Evolutionary conservation across 2,888 invertebrate genomes (phyloP).

Genomic region (Nemoura dubitans): DNA sequence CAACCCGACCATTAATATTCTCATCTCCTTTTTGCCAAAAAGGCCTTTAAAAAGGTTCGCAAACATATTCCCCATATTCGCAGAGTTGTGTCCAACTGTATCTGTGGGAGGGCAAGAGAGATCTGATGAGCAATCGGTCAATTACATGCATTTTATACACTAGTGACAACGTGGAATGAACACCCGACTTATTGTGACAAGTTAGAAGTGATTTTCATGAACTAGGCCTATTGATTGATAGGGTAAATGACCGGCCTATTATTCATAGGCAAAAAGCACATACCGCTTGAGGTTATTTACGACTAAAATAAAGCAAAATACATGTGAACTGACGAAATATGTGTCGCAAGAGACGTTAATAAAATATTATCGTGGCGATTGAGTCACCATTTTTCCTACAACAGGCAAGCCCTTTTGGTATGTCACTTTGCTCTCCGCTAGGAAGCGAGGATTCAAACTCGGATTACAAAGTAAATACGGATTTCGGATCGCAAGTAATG

Average conservation of each 20-base stretch:
- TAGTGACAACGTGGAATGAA: conserved; percentile 26
- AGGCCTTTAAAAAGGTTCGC: conserved; percentile 98
- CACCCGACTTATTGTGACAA: neutral
- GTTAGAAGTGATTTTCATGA: neutral
- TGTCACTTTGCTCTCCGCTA: conserved; percentile 25
- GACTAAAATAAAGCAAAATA: neutral
- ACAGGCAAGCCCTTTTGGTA: conserved; percentile 34
- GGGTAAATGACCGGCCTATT: conserved; percentile 38
- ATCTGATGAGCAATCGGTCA: neutral
- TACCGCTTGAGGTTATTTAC: neutral
- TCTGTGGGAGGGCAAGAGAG: conserved; percentile 38
- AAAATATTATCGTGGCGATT: neutral
- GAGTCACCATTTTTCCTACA: conserved; percentile 21
- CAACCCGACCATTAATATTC: conserved; percentile 99
- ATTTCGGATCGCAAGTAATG: neutral
- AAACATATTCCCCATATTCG: conserved; percentile 97
- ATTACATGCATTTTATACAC: neutral
- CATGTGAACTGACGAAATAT: neutral
- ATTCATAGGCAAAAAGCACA: neutral
- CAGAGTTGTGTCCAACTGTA: conserved; percentile 53
- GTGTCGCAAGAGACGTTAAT: neutral
- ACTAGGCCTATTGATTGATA: conserved; percentile 41
- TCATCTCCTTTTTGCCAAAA: conserved; percentile 99
- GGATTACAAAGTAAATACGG: neutral
- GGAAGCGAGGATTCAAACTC: neutral